Evolutionary conservation across 2,113 vertebrate genomes (phyloP).

Genomic region (Coregonus clupeaformis): DNA sequence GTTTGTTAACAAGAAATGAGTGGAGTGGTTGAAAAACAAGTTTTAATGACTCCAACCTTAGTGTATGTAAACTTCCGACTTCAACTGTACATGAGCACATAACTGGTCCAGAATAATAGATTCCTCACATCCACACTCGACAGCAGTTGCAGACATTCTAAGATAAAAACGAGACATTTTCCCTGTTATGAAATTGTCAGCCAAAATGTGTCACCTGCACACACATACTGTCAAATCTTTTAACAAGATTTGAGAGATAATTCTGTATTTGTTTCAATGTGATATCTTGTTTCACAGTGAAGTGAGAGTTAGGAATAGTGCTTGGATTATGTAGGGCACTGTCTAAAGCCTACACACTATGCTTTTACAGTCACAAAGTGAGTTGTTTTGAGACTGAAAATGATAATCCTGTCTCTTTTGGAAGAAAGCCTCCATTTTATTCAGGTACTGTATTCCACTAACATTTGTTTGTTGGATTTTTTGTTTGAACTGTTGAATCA

Average conservation of each 20-base stretch:
- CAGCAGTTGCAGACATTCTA: background rate
- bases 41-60: too few species aligned
- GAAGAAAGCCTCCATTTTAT: background rate
- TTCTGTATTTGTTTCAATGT: background rate
- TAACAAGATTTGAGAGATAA: background rate
- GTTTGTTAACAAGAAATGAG: too few species aligned
- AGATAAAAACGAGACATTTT: background rate
- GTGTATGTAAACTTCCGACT: too few species aligned
- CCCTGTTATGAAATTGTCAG: background rate
- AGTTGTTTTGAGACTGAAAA: background rate
- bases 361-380: background rate
- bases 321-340: background rate
- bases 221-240: background rate
- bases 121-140: background rate
- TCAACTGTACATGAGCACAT: background rate
- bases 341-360: background rate
- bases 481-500: background rate
- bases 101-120: conserved; percentile 2
- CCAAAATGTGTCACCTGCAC: background rate
- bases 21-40: too few species aligned
- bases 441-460: background rate
- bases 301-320: background rate
- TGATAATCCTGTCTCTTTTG: background rate
- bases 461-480: background rate
- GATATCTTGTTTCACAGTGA: background rate